These are phyloP conservation scores for Onychomys leucogaster DNA, from an alignment of 2,797 vertebrate species.

Conservation along the genomic window DNA sequence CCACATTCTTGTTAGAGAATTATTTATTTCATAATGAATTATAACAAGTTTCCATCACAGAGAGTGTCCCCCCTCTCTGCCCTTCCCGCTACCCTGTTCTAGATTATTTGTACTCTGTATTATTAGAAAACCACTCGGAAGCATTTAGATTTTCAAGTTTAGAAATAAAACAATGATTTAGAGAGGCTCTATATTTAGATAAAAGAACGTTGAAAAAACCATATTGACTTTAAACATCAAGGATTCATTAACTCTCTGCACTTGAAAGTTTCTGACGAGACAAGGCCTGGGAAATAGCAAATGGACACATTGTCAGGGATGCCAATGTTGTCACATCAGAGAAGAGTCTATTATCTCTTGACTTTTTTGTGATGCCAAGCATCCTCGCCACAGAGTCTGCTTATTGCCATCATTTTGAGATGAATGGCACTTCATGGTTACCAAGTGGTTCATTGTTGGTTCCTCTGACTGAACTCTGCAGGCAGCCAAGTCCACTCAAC, in stretches of 20 bases:
- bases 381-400: not conserved
- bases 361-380: slow-evolving; percentile 15
- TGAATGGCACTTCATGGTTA: slow-evolving; percentile 51
- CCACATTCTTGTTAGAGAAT: not conserved
- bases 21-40: slow-evolving; percentile 53
- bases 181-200: slow-evolving; percentile 53
- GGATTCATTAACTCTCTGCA: slow-evolving; percentile 30
- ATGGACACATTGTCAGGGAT: not conserved
- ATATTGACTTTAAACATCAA: slow-evolving; percentile 10
- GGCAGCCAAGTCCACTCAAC: not conserved
- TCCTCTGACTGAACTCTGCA: not conserved
- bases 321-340: not conserved
- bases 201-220: slow-evolving; percentile 45
- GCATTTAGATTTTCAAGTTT: slow-evolving; percentile 35
- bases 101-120: not conserved
- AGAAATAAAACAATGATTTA: slow-evolving; percentile 33
- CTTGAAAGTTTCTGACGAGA: not conserved
- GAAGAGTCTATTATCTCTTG: not conserved
- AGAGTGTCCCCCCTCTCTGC: not conserved
- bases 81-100: not conserved
- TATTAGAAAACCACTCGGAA: slow-evolving; percentile 9
- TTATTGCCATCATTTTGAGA: slow-evolving; percentile 37
- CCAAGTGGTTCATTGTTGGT: not conserved
- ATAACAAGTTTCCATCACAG: not conserved
- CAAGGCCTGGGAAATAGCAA: not conserved